Base-by-base conservation (phyloP, 2,797 vertebrate species). In the Limnodromus scolopaceus region DNA sequence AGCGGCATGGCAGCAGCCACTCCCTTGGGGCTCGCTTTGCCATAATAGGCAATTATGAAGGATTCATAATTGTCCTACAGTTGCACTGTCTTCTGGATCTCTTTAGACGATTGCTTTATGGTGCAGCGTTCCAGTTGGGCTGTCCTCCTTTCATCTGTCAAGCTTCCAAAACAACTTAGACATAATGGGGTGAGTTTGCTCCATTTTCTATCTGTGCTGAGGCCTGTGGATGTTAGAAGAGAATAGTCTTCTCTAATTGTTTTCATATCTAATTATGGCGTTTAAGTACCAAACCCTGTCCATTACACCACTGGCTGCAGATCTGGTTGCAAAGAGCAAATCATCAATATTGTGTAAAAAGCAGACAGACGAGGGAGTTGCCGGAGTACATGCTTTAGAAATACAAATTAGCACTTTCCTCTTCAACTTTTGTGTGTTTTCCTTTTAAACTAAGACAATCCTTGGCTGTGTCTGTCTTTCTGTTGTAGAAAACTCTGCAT, bases 201-300 rank as follows among this genome's bases (percentile, higher is more conserved):
- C 28, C 10, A 0, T 75, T 85, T 34, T 36, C 60, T 58, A 3
- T 74, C 81, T 81, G 18, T 18, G 6, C 20, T 57, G 76, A 78
- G 60, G 61, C 65, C n/a, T 75, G 54, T 39, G 43, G 49, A 32
- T 79, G 22, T 9, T 54, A 48, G 68, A 43, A 49, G 57, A 77
- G 60, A 92, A 68, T 24, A 36, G 20, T 30, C 49, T 57, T 64
- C 83, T 58, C 60, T 93, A 74, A 93, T 84, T 94, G 81, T 79
- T 93, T 91, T 87, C 55, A 22, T 89, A 77, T 41, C 84, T 93
- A 79, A 92, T 94, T 84, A 93, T 93, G 39, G 51, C 84, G 1
- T 14, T 91, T 74, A 89, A 92, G 81, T 24, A 74, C 91, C 75
- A 79, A 88, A 20, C 78, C 70, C 54, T 58, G 84, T 20, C 77